These are phyloP conservation scores for Cebuella pygmaea DNA, from an alignment of 2,797 vertebrate genomes.

Conservation along the genomic window DNA sequence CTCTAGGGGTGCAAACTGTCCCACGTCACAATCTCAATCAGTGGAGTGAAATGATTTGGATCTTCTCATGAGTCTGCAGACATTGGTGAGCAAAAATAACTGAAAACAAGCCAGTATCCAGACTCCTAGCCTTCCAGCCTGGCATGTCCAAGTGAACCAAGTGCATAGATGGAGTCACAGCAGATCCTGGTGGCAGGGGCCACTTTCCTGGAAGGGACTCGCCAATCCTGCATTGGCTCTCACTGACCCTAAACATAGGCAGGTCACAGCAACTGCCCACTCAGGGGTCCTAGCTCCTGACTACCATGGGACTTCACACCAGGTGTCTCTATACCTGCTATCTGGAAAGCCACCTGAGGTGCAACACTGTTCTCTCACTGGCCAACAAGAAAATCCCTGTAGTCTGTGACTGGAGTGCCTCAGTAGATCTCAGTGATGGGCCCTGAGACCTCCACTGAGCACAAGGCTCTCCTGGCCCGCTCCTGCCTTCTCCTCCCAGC, in stretches of 20 bases:
- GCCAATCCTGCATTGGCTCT: background rate
- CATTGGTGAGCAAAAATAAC: background rate
- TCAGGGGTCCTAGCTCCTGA: background rate
- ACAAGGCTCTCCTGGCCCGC: background rate
- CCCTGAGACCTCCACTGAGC: no score
- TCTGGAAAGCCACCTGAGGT: background rate
- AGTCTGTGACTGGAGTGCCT: background rate
- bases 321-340: background rate
- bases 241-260: background rate
- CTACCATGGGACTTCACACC: background rate
- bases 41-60: background rate
- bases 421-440: background rate
- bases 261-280: accelerated
- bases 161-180: background rate
- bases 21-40: background rate
- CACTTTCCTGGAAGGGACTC: background rate
- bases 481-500: background rate
- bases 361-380: background rate
- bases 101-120: background rate
- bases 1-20: background rate
- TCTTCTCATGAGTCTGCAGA: background rate
- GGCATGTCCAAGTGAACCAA: background rate
- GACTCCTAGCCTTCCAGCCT: background rate
- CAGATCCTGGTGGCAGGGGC: background rate
- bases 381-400: background rate